Evolutionary conservation across 2,797 vertebrate species (phyloP).

Genomic region (Pangasius mekongensis): DNA sequence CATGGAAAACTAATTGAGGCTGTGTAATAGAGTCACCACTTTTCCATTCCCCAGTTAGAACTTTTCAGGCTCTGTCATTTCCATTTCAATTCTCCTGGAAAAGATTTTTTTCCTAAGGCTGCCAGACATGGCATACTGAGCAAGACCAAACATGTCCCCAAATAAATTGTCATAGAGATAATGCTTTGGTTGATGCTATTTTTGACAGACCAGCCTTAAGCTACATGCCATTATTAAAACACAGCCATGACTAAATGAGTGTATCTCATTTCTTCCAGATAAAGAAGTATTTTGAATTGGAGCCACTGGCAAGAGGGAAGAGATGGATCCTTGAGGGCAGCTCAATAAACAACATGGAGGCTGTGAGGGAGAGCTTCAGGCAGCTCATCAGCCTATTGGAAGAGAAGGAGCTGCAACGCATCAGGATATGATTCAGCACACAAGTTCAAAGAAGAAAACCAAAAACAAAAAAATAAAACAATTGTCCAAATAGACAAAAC

Average conservation of each 20-base stretch:
- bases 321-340: constrained; percentile 95
- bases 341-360: constrained; percentile 85
- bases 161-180: constrained; percentile 31
- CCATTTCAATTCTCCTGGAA: constrained; percentile 30
- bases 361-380: constrained; percentile 89
- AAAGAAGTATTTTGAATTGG: constrained; percentile 97
- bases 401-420: constrained; percentile 87
- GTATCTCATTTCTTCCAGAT: constrained; percentile 74
- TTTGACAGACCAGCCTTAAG: constrained; percentile 20
- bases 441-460: constrained; percentile 59
- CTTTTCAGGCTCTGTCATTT: constrained; percentile 24
- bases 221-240: constrained; percentile 32
- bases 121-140: constrained; percentile 30
- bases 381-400: constrained; percentile 92
- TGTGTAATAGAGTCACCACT: not conserved
- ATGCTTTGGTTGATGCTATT: constrained; percentile 24
- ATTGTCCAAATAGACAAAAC: constrained; percentile 21
- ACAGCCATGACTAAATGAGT: constrained; percentile 31
- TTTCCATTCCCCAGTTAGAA: constrained; percentile 34
- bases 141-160: constrained; percentile 27
- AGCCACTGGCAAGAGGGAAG: constrained; percentile 92
- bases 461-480: not conserved
- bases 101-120: constrained; percentile 26
- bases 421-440: constrained; percentile 85
- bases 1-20: constrained; percentile 57